Percentiles rank a stretch among this genome's conserved stretches.
These are phyloP conservation scores for Mythimna vitellina DNA, from an alignment of 2,888 invertebrate species.

Conservation along the genomic window DNA sequence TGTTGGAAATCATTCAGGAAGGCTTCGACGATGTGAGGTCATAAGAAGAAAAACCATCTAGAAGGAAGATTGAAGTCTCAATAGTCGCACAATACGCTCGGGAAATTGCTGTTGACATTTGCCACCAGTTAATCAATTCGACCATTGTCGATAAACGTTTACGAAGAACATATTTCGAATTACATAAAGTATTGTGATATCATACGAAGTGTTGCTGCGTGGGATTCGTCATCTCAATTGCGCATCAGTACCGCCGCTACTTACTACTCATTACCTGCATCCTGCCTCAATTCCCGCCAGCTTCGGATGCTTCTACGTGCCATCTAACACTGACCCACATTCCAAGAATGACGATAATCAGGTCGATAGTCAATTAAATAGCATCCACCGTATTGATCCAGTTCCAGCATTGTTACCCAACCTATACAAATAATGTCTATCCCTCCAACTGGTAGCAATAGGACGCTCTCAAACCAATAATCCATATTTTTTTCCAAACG, in stretches of 20 bases:
- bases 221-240: conserved; percentile 68
- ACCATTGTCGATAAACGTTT: conserved; percentile 33
- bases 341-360: conserved; percentile 75
- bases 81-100: not conserved
- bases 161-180: conserved; percentile 31
- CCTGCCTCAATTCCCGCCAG: conserved; percentile 78
- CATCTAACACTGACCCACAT: conserved; percentile 86
- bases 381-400: conserved; percentile 71
- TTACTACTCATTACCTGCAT: conserved; percentile 79
- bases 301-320: conserved; percentile 61
- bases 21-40: not conserved
- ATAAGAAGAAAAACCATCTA: not conserved
- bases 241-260: conserved; percentile 59
- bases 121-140: conserved; percentile 16
- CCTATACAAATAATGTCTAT: conserved; percentile 58
- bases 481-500: conserved; percentile 84
- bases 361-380: conserved; percentile 83
- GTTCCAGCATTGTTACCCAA: conserved; percentile 64
- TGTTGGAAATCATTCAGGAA: not conserved
- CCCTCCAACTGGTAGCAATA: conserved; percentile 59
- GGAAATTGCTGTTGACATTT: conserved; percentile 16
- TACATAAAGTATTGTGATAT: conserved; percentile 48
- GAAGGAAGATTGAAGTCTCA: too few relatives aligned
- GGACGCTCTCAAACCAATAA: conserved; percentile 80
- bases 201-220: conserved; percentile 49